Base-by-base conservation (phyloP, 1,140 invertebrate species). In the Gonatopus flavifemur region DNA sequence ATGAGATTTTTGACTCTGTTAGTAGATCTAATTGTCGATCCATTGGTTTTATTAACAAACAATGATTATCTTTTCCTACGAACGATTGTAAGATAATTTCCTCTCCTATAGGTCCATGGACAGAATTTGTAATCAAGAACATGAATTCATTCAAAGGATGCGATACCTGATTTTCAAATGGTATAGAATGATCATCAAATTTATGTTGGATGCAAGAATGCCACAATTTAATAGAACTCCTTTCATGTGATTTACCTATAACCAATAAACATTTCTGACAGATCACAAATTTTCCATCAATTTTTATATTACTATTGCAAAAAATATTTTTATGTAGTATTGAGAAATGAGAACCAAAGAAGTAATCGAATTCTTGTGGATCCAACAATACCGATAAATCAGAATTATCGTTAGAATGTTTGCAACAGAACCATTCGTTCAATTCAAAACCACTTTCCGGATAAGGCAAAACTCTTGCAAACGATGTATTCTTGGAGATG, bases 401-500 rank as follows among this genome's bases (percentile, higher is more conserved):
- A n/a, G n/a, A n/a, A 41, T 51, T 9, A 24, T 55, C 33, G 3
- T 52, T 41, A 20, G 30, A 57, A 31, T 77, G 69, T 13, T 52
- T 68, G 47, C 72, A 74, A 38, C 76, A 78, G 48, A 76, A 78
- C 71, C 74, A 78, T 40, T 78, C 72, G 13, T 46, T 42, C 13
- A 69, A 63, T 51, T 77, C 71, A 42, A 59, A 77, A 8, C 74
- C 69, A 15, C 24, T 32, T 30, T 65, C 62, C 16, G 76, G 76
- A 16, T 74, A 21, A 35, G 76, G 72, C 20, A 77, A 51, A 16
- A 76, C 44, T 52, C 74, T 64, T 30, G 60, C 39, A 37, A 77
- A 63, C 36, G 39, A 48, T 30, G 69, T 40, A 0, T 46, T 25
- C n/a, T 69, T 68, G 6, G 69, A 65, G 24, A 78, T 51, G 24